Percentiles rank a stretch among this genome's conserved stretches.
Conservation (phyloP, 2,888 invertebrate genomes). For the Gymnoscelis rufifasciata region DNA sequence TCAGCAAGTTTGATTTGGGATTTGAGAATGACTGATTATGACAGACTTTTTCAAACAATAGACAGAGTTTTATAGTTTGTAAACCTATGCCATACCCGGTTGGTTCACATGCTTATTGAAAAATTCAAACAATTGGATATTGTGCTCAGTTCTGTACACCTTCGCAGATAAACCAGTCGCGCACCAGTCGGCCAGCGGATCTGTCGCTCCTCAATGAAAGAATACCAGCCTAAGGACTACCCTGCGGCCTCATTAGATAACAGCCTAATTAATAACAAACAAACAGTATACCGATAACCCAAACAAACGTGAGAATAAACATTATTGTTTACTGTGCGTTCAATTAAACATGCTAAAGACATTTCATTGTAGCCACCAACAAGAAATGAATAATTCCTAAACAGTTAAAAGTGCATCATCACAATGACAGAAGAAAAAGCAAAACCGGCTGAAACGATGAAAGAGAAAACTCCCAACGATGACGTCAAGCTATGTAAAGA, state of each 20-base stretch:
- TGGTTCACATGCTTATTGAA: background rate
- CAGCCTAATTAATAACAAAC: constrained; percentile 67
- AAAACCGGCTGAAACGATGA: constrained; percentile 48
- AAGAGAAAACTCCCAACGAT: constrained; percentile 61
- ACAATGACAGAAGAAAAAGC: constrained; percentile 56
- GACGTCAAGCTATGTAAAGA: constrained; percentile 45
- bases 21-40: background rate
- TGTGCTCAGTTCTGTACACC: constrained; percentile 1
- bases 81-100: background rate
- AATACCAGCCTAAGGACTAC: no score
- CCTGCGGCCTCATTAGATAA: constrained; percentile 10
- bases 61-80: background rate
- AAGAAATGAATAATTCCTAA: constrained; percentile 48
- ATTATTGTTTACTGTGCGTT: constrained; percentile 32
- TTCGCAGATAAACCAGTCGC: constrained; percentile 25
- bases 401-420: no score
- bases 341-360: constrained; percentile 41
- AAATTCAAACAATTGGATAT: background rate
- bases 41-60: background rate
- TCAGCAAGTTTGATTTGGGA: background rate
- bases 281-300: constrained; percentile 59
- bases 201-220: background rate
- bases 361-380: constrained; percentile 38
- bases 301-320: constrained; percentile 47
- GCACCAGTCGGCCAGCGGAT: constrained; percentile 8